A percentile compares a stretch with the other conserved stretches of the same genome.
Conservation (phyloP, 2,888 invertebrate genomes). For the Malachius bipustulatus region DNA sequence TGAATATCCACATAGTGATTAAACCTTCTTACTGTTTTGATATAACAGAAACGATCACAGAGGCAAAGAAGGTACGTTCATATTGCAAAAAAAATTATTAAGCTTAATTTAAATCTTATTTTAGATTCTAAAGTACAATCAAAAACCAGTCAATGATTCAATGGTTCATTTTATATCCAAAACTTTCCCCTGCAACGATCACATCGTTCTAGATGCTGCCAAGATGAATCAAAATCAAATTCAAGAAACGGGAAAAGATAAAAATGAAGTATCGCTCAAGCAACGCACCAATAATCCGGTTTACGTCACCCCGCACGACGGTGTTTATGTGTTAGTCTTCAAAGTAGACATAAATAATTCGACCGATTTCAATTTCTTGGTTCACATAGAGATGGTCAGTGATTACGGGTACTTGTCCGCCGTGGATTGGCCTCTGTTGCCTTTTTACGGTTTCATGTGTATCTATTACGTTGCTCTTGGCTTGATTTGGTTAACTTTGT, state of each 20-base stretch:
- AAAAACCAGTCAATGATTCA: slow-evolving; percentile 10
- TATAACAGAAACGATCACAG: slow-evolving; percentile 30
- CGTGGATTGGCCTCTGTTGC: slow-evolving; percentile 76
- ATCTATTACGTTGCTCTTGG: slow-evolving; percentile 75
- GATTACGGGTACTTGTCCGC: slow-evolving; percentile 78
- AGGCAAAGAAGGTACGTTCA: slow-evolving; percentile 29
- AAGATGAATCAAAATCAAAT: slow-evolving; percentile 25
- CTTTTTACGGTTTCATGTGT: slow-evolving; percentile 87
- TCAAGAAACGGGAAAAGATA: slow-evolving; percentile 13
- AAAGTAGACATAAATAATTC: slow-evolving; percentile 36
- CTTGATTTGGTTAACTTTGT: slow-evolving; percentile 68
- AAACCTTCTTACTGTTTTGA: slow-evolving; percentile 47
- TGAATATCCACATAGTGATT: slow-evolving; percentile 43
- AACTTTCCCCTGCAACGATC: slow-evolving; percentile 29
- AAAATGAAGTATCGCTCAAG: slow-evolving; percentile 8
- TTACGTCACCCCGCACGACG: slow-evolving; percentile 51
- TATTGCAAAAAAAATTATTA: neutral
- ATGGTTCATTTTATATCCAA: slow-evolving; percentile 20
- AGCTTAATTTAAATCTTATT: slow-evolving; percentile 10
- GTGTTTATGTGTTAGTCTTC: slow-evolving; percentile 55
- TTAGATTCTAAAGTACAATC: slow-evolving; percentile 15
- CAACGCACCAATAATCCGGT: slow-evolving; percentile 35
- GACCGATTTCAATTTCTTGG: slow-evolving; percentile 43
- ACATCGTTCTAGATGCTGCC: slow-evolving; percentile 29
- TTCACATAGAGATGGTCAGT: slow-evolving; percentile 61